Evolutionary conservation across 1,140 invertebrate genomes (phyloP).

Genomic region (Pogonomyrmex californicus): DNA sequence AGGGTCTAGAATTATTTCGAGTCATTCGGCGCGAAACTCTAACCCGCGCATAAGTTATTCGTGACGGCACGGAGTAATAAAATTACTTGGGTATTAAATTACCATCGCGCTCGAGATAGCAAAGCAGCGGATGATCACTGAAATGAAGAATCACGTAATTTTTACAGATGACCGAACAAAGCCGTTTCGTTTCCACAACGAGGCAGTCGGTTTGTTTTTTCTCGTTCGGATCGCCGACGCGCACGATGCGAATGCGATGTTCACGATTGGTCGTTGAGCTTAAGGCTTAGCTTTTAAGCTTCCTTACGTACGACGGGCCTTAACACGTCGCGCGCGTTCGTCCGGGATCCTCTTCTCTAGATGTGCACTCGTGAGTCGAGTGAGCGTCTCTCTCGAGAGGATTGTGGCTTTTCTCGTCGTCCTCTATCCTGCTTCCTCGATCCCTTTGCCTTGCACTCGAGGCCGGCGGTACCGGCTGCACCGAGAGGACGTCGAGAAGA

Average conservation of each 20-base stretch:
- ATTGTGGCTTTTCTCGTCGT: slow-evolving; percentile 71
- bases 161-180: slow-evolving; percentile 17
- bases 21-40: slow-evolving; percentile 14
- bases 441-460: slow-evolving; percentile 71
- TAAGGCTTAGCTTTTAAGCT: slow-evolving; percentile 75
- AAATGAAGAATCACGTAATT: neutral
- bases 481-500: neutral
- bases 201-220: slow-evolving; percentile 45
- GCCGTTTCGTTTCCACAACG: slow-evolving; percentile 6
- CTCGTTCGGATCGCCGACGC: neutral
- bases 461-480: slow-evolving; percentile 28
- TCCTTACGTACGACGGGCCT: slow-evolving; percentile 69
- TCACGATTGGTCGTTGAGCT: slow-evolving; percentile 72
- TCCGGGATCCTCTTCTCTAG: slow-evolving; percentile 68
- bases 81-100: slow-evolving; percentile 36
- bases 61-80: neutral
- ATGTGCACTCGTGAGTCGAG: slow-evolving; percentile 67
- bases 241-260: slow-evolving; percentile 45
- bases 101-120: neutral
- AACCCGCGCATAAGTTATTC: neutral
- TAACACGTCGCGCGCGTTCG: slow-evolving; percentile 72
- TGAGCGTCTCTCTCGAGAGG: slow-evolving; percentile 74
- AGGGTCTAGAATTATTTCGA: neutral
- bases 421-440: slow-evolving; percentile 20
- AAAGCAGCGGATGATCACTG: neutral